Percentiles rank a stretch among this genome's conserved stretches.
Evolutionary conservation across 2,113 vertebrate genomes (phyloP).

Genomic region (Pomatostomus ruficeps): DNA sequence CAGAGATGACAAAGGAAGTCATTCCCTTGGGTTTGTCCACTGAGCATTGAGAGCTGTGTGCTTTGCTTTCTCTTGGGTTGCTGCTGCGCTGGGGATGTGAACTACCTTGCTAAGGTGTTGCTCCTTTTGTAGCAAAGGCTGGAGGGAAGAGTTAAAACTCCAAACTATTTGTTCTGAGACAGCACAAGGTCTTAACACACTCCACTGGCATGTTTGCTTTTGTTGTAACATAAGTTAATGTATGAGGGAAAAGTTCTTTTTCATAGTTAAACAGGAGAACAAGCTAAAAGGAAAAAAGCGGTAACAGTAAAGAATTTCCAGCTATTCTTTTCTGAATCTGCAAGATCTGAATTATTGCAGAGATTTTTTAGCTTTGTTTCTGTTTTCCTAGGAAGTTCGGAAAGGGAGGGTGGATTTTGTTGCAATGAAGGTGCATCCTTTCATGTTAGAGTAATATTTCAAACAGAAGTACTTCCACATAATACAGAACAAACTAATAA

Average conservation of each 20-base stretch:
- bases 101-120: neutral
- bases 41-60: neutral
- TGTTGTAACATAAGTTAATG: neutral
- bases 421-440: neutral
- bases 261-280: neutral
- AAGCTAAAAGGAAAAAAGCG: neutral
- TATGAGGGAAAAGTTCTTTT: neutral
- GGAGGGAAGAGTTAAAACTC: neutral
- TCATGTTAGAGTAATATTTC: neutral
- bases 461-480: neutral
- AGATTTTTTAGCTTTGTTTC: neutral
- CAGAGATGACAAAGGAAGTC: neutral
- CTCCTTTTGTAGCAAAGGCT: neutral
- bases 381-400: neutral
- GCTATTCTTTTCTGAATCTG: neutral
- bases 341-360: neutral
- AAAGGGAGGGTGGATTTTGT: neutral
- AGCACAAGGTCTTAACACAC: neutral
- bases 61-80: neutral
- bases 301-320: neutral
- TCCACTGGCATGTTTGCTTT: neutral
- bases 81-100: neutral
- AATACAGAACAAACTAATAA: neutral
- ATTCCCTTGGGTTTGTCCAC: neutral
- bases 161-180: neutral